Base-by-base conservation (phyloP, 2,888 invertebrate species). In the Zygaena filipendulae region DNA sequence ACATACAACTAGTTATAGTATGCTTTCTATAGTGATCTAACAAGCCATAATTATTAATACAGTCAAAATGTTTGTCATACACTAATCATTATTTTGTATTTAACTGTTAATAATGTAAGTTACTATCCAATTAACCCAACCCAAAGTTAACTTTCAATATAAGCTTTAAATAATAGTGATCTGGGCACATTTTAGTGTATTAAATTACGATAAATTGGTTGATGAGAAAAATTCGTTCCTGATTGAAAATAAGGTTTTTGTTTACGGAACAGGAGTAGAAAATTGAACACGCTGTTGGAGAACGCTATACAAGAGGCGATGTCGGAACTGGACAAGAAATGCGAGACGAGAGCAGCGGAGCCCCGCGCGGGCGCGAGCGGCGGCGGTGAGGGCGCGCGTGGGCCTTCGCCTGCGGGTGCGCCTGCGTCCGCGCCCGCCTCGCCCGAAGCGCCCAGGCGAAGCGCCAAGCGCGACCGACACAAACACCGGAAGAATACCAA, bases 251-350 rank as follows among this genome's bases (percentile, higher is more conserved):
- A n/a, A n/a, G n/a, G n/a, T n/a, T n/a, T n/a, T n/a, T n/a, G n/a
- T n/a, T n/a, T n/a, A n/a, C n/a, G n/a, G 23, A 40, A 47, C 84
- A 95, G 94, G 87, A 92, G 92, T 84, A 88, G 94, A 84, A 93
- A 93, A 89, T 82, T 94, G 84, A 93, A 92, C 74, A 87, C 88
- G 45, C 90, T 91, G 63, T 82, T 95, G 54, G 94, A 95, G 74
- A 90, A 90, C 58, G 94, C 94, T 30, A 94, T 95, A 57, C 93
- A 95, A 81, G 93, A 95, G 75, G 94, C 94, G 31, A 92, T 95
- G 92, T 83, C 87, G 40, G 93, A 93, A 67, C 75, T 95, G 55
- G 94, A 94, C 70, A 85, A 87, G 60, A 84, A 84, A 56, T 82
- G 82, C 16, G 81, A 80, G 18, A 31, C 27, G 5, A 26, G 33